Evolutionary conservation across 1,140 invertebrate genomes (phyloP).

Genomic region (Papilio glaucus): DNA sequence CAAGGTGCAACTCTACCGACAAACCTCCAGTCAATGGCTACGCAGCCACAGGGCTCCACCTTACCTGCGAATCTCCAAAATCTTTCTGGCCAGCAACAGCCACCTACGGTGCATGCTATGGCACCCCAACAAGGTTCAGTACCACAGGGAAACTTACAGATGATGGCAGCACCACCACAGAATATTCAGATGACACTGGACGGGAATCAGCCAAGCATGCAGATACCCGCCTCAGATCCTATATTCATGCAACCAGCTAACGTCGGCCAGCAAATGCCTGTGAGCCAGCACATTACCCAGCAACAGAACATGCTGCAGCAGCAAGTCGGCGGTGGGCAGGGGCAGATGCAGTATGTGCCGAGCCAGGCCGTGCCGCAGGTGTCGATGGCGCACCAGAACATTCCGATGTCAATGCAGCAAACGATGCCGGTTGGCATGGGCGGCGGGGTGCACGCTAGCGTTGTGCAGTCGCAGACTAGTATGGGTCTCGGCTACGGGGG

Average conservation of each 20-base stretch:
- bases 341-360: constrained; percentile 78
- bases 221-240: constrained; percentile 81
- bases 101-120: constrained; percentile 75
- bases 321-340: constrained; percentile 69
- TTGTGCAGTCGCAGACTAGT: constrained; percentile 79
- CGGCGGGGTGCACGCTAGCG: constrained; percentile 73
- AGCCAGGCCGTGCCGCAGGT: constrained; percentile 77
- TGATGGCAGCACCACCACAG: constrained; percentile 83
- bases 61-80: constrained; percentile 85
- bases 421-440: constrained; percentile 77
- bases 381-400: constrained; percentile 77
- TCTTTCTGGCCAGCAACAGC: constrained; percentile 78
- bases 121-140: constrained; percentile 83
- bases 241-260: constrained; percentile 80
- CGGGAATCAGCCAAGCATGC: constrained; percentile 81
- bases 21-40: constrained; percentile 77
- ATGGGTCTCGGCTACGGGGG: constrained; percentile 76
- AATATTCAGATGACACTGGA: constrained; percentile 84
- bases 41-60: constrained; percentile 83
- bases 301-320: constrained; percentile 76
- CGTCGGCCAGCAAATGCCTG: constrained; percentile 77
- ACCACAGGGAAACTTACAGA: constrained; percentile 84
- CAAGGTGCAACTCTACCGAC: constrained; percentile 79
- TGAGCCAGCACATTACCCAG: constrained; percentile 73
- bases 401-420: constrained; percentile 81